Evolutionary conservation across 2,797 vertebrate genomes (phyloP), one percentile per base, ranked within the genome.

Genomic region (Falco berigora): DNA sequence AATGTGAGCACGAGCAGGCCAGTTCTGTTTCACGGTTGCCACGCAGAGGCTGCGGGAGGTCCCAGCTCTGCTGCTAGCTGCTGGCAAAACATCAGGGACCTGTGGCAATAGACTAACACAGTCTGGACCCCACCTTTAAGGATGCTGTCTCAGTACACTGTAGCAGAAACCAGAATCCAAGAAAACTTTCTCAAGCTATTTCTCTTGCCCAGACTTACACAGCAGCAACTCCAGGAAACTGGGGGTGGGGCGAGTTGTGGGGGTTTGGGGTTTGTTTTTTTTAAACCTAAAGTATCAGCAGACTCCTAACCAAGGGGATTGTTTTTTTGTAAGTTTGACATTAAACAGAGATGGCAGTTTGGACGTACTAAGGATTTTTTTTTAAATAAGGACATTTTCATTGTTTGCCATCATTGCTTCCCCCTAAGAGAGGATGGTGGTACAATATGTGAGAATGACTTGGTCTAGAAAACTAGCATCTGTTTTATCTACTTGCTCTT

Each of bases 331-430:
- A 92, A 96, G 8, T 80, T 87, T 95, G 95, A 95, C 38, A 77
- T 93, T 93, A 85, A 97, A 87, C 81, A 96, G 86, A 88, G 72
- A 85, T 95, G 92, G 71, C 88, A 89, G 86, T 95, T 92, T 95
- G 78, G 81, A 94, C 81, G 19, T 77, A n/a, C 49, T 53, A 74
- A 74, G 72, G 86, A 71, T 14, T 91, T 93, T 76, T 92, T 88
- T 88, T 77, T 0, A 62, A 95, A 58, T 62, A 68, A 87, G 92
- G 81, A 61, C 62, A 79, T 96, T 96, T 95, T 86, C 68, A 34
- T 95, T 90, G 92, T 92, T 97, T 95, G 71, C 94, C 82, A 85
- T 92, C 75, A 50, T 5, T 68, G 53, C 81, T 93, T 96, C 92
- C 69, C 90, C 86, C 84, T 88, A 89, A 83, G 96, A 96, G 81